A percentile compares a stretch with the other conserved stretches of the same genome.
phyloP scores from a whole-genome alignment of 2,113 vertebrate genomes.

The Plotosus lineatus region DNA sequence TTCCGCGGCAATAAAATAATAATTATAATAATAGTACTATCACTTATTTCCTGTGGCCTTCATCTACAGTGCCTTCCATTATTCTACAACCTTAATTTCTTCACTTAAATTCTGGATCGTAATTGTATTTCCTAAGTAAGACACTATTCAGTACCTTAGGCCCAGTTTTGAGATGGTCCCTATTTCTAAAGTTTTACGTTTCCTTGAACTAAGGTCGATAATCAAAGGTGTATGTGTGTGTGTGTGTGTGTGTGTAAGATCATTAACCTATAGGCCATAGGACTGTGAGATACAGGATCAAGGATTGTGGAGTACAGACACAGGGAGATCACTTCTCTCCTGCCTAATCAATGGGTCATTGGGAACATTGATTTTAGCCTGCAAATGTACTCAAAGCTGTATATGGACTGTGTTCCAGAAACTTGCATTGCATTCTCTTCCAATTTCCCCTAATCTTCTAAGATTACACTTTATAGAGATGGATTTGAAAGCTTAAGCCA shows the following conservation, averaged over 20 bases:
- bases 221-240: background rate
- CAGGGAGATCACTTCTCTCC: constrained; percentile 40
- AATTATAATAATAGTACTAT: background rate
- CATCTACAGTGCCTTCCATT: background rate
- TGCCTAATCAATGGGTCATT: constrained; percentile 54
- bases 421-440: constrained; percentile 43
- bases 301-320: constrained; percentile 11
- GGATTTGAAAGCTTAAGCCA: constrained; percentile 41
- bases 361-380: constrained; percentile 47
- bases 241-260: constrained; percentile 27
- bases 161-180: background rate
- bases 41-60: background rate
- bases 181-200: background rate
- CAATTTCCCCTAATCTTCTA: constrained; percentile 43
- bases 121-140: background rate
- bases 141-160: background rate
- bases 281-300: constrained; percentile 22
- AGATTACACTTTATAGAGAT: constrained; percentile 49
- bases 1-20: too few relatives aligned
- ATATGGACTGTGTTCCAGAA: constrained; percentile 42
- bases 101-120: background rate
- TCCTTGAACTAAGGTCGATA: background rate
- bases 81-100: background rate
- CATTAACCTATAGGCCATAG: constrained; percentile 41
- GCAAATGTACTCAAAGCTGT: constrained; percentile 51